These are phyloP conservation scores for Oncorhynchus mykiss DNA, from an alignment of 2,113 vertebrate genomes.

Conservation along the genomic window DNA sequence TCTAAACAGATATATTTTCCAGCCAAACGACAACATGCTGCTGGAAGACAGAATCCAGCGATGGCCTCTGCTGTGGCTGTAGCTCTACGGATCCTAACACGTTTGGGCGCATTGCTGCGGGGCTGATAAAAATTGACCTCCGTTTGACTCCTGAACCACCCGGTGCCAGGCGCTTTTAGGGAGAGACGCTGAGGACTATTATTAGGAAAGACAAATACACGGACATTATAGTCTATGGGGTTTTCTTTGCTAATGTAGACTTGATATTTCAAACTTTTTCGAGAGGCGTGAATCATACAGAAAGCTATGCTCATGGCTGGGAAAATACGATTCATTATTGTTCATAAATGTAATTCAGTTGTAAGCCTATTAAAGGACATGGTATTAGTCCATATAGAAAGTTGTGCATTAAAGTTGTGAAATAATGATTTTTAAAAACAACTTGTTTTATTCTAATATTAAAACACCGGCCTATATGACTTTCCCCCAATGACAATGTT, in stretches of 20 bases:
- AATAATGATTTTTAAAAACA: not conserved
- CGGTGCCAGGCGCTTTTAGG: constrained; percentile 55
- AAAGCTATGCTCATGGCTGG: not conserved
- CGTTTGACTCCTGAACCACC: constrained; percentile 74
- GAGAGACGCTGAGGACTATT: constrained; percentile 12
- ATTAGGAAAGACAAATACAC: constrained; percentile 3
- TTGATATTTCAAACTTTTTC: not conserved
- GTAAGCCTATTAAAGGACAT: no score
- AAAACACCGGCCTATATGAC: not conserved
- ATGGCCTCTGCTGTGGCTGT: not conserved
- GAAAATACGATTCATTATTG: not conserved
- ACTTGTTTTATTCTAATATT: not conserved
- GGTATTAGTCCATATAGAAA: not conserved
- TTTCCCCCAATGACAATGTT: not conserved
- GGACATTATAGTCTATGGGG: not conserved
- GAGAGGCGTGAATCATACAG: no score
- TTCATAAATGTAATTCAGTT: not conserved
- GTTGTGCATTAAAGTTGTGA: not conserved
- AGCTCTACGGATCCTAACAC: constrained; percentile 61
- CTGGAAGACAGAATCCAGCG: constrained; percentile 49
- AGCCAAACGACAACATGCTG: constrained; percentile 10
- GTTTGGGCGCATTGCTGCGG: constrained; percentile 61
- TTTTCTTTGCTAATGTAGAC: not conserved
- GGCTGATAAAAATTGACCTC: constrained; percentile 77
- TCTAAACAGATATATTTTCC: not conserved